Evolutionary conservation across 2,797 vertebrate species (phyloP).

Genomic region (Pachyuromys duprasi): DNA sequence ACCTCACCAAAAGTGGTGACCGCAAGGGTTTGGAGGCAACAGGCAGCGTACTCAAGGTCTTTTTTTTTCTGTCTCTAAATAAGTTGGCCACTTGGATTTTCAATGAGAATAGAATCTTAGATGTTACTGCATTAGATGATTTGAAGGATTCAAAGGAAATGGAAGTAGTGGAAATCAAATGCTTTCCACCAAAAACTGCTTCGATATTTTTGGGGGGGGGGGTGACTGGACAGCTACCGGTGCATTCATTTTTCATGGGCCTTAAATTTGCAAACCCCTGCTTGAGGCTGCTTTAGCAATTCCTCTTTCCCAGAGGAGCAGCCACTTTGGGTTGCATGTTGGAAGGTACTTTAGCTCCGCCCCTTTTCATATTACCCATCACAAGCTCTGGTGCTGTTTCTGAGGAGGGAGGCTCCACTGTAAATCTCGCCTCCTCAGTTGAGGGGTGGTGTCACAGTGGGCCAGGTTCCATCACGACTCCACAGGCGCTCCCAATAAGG

Average conservation of each 20-base stretch:
- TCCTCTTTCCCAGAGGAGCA: accelerated
- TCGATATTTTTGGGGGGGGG: constrained; percentile 13
- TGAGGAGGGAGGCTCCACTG: background rate
- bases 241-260: background rate
- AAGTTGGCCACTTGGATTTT: background rate
- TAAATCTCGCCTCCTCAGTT: background rate
- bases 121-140: constrained; percentile 7
- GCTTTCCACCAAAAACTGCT: constrained; percentile 4
- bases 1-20: background rate
- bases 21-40: background rate
- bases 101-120: background rate
- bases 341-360: background rate
- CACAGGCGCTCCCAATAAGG: background rate
- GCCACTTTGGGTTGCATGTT: background rate
- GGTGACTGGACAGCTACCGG: background rate
- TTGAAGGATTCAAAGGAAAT: background rate
- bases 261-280: background rate
- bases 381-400: background rate
- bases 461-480: background rate
- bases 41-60: background rate
- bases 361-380: background rate
- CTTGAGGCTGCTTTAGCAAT: background rate
- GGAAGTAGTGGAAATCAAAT: background rate
- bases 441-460: no score
- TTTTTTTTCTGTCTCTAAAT: background rate